phyloP scores from a whole-genome alignment of 2,888 invertebrate genomes.

The Pomacea canaliculata region DNA sequence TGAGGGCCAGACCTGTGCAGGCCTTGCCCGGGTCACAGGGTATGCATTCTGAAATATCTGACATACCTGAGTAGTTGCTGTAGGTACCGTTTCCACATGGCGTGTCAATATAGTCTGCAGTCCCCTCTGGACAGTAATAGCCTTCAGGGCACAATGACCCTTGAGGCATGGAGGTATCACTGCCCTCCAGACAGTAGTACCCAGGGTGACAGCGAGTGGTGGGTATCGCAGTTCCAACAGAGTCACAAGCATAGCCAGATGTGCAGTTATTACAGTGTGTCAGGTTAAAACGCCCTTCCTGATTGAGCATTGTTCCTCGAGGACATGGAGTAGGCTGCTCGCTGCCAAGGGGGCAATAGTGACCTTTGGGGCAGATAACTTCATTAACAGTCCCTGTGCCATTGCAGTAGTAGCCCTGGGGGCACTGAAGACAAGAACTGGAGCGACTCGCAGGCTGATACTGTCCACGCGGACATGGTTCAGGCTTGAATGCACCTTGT shows the following conservation, averaged over 20 bases:
- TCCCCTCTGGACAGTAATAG: constrained; percentile 62
- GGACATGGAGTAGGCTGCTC: constrained; percentile 63
- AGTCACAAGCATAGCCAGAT: constrained; percentile 61
- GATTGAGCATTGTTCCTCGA: constrained; percentile 56
- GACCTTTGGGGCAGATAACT: constrained; percentile 60
- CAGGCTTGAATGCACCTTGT: constrained; percentile 62
- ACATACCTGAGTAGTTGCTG: constrained; percentile 54
- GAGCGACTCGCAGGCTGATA: constrained; percentile 59
- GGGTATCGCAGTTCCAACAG: constrained; percentile 49
- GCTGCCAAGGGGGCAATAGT: constrained; percentile 62
- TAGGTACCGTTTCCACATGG: constrained; percentile 67
- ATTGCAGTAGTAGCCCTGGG: constrained; percentile 66
- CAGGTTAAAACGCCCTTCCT: constrained; percentile 48
- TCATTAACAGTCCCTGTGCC: constrained; percentile 53
- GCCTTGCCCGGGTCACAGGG: constrained; percentile 62
- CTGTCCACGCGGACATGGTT: constrained; percentile 61
- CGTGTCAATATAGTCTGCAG: constrained; percentile 47
- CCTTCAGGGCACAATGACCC: constrained; percentile 64
- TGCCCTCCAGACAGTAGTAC: constrained; percentile 59
- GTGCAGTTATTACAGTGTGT: constrained; percentile 59
- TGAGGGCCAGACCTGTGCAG: constrained; percentile 59
- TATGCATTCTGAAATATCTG: constrained; percentile 51
- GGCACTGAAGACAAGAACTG: constrained; percentile 55
- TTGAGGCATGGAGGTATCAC: constrained; percentile 44
- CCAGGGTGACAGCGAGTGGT: constrained; percentile 56